phyloP scores from a whole-genome alignment of 2,888 invertebrate species.

The Drosophila paranaensis region DNA sequence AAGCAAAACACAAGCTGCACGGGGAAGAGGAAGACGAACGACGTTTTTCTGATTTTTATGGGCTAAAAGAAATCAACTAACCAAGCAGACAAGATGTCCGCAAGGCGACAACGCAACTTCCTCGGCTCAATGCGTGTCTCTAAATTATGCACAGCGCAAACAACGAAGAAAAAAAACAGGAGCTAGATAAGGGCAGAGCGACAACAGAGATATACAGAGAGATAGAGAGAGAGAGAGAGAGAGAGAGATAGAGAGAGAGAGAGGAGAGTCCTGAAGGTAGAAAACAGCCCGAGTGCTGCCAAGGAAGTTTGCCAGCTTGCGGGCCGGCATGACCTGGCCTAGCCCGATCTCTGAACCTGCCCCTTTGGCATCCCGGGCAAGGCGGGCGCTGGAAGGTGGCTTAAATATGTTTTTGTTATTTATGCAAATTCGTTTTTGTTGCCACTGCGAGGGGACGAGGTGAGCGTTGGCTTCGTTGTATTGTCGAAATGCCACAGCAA shows the following conservation, averaged over 20 bases:
- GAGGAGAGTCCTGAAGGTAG: slow-evolving; percentile 44
- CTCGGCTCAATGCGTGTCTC: slow-evolving; percentile 65
- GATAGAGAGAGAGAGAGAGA: background rate
- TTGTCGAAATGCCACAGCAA: slow-evolving; percentile 60
- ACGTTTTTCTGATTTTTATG: slow-evolving; percentile 61
- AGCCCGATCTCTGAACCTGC: slow-evolving; percentile 70
- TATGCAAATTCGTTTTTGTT: slow-evolving; percentile 77
- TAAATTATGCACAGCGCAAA: slow-evolving; percentile 69
- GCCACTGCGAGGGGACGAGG: slow-evolving; percentile 55
- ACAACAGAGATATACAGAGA: background rate
- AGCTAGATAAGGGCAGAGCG: background rate
- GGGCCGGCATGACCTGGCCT: slow-evolving; percentile 65
- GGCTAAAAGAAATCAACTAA: slow-evolving; percentile 58
- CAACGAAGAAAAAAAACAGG: slow-evolving; percentile 24
- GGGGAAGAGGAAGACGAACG: slow-evolving; percentile 29
- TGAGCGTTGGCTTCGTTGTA: slow-evolving; percentile 64
- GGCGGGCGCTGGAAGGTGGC: slow-evolving; percentile 35
- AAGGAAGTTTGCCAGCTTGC: slow-evolving; percentile 69
- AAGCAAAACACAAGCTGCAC: slow-evolving; percentile 19
- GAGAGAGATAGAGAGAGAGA: background rate
- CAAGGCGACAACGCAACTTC: slow-evolving; percentile 54
- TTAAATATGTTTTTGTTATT: slow-evolving; percentile 79
- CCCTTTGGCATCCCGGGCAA: slow-evolving; percentile 38
- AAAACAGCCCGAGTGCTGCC: slow-evolving; percentile 48
- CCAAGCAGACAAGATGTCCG: slow-evolving; percentile 58